Conservation (phyloP, 2,888 invertebrate species). For the Autographa gamma region DNA sequence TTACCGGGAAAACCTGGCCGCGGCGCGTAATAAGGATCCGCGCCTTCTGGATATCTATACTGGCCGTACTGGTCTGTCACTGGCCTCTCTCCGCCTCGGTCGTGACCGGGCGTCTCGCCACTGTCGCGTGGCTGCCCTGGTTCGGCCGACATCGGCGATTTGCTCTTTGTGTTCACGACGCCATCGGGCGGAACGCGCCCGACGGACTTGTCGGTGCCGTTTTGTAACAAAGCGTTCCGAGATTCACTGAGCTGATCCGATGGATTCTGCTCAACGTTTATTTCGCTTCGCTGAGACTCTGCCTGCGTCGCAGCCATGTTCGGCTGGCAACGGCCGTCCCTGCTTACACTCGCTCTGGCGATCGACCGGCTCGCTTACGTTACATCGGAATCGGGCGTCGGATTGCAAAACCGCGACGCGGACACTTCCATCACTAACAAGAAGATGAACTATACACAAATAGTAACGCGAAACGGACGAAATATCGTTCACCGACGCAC, state of each 20-base stretch:
- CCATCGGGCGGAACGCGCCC: constrained; percentile 91
- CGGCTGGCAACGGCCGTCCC: constrained; percentile 88
- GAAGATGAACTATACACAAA: constrained; percentile 81
- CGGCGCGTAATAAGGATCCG: constrained; percentile 88
- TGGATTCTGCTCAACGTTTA: constrained; percentile 91
- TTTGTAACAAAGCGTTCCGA: constrained; percentile 92
- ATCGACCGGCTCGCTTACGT: constrained; percentile 89
- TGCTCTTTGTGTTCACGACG: constrained; percentile 91
- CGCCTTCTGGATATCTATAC: constrained; percentile 89
- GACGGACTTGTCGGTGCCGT: constrained; percentile 93
- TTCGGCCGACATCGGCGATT: constrained; percentile 91
- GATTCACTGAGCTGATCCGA: constrained; percentile 91
- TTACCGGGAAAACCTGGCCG: constrained; percentile 90
- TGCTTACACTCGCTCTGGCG: constrained; percentile 90
- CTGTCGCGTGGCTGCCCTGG: constrained; percentile 93
- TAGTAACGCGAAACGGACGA: constrained; percentile 87
- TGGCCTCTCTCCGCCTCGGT: constrained; percentile 84
- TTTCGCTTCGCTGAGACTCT: constrained; percentile 94
- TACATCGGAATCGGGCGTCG: constrained; percentile 89
- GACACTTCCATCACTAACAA: constrained; percentile 88
- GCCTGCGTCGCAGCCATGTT: constrained; percentile 96
- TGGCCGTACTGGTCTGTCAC: constrained; percentile 85
- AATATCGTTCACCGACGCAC: constrained; percentile 91
- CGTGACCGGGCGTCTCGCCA: constrained; percentile 90
- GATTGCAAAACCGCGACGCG: constrained; percentile 88